Evolutionary conservation across 2,113 vertebrate genomes (phyloP).

Genomic region (Dinomys branickii): DNA sequence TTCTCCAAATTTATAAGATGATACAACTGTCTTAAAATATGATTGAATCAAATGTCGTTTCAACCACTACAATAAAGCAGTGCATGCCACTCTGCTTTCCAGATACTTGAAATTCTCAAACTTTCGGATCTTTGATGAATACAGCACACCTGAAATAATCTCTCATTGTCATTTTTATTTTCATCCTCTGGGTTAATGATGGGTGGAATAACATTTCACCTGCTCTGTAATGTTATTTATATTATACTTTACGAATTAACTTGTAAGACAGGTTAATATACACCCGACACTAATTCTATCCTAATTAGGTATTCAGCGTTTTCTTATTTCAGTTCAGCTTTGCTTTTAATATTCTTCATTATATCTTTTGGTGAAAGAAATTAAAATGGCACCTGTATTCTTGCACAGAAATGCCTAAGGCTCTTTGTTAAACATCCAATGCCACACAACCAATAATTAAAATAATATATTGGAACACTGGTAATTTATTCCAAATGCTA

Average conservation of each 20-base stretch:
- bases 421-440: background rate
- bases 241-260: background rate
- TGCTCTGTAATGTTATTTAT: background rate
- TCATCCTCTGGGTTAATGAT: background rate
- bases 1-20: background rate
- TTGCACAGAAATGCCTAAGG: background rate
- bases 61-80: background rate
- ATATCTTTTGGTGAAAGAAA: background rate
- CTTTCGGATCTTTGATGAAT: background rate
- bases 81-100: background rate
- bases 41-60: background rate
- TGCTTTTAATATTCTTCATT: slow-evolving; percentile 4
- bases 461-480: background rate
- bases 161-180: background rate
- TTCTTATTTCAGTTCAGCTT: background rate
- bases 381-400: background rate
- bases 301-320: background rate
- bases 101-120: background rate
- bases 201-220: background rate
- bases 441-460: background rate
- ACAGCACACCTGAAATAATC: background rate
- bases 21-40: slow-evolving; percentile 21
- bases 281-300: background rate
- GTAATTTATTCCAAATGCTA: background rate
- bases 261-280: background rate